phyloP scores from a whole-genome alignment of 1,140 invertebrate species.

The Atta colombica region DNA sequence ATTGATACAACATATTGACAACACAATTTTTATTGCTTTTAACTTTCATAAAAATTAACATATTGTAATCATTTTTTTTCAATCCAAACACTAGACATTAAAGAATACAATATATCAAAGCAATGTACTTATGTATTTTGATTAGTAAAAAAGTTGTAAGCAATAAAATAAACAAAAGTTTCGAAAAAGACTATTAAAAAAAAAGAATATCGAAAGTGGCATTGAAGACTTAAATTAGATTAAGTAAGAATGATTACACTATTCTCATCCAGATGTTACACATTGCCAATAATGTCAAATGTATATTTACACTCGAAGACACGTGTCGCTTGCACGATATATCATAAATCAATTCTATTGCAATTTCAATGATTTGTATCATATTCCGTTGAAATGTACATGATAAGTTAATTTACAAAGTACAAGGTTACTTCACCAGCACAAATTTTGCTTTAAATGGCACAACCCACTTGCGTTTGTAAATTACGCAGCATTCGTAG shows the following conservation, averaged over 20 bases:
- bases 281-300: not conserved
- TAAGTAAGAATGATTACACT: not conserved
- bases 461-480: constrained; percentile 75
- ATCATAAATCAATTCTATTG: constrained; percentile 12
- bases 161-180: too few species aligned
- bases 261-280: not conserved
- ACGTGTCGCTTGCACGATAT: constrained; percentile 2
- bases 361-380: constrained; percentile 21
- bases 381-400: not conserved
- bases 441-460: constrained; percentile 71
- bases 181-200: too few species aligned
- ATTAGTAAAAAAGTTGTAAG: too few species aligned
- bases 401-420: constrained; percentile 34
- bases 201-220: too few species aligned
- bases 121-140: too few species aligned
- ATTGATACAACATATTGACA: too few species aligned
- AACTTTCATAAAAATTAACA: too few species aligned
- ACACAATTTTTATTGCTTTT: too few species aligned
- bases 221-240: not conserved
- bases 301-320: not conserved
- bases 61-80: too few species aligned
- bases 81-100: too few species aligned
- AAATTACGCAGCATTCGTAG: constrained; percentile 77
- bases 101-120: too few species aligned
- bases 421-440: constrained; percentile 48